Evolutionary conservation across 2,888 invertebrate genomes (phyloP), one percentile per base, ranked within the genome.

Genomic region (Steinernema hermaphroditum): DNA sequence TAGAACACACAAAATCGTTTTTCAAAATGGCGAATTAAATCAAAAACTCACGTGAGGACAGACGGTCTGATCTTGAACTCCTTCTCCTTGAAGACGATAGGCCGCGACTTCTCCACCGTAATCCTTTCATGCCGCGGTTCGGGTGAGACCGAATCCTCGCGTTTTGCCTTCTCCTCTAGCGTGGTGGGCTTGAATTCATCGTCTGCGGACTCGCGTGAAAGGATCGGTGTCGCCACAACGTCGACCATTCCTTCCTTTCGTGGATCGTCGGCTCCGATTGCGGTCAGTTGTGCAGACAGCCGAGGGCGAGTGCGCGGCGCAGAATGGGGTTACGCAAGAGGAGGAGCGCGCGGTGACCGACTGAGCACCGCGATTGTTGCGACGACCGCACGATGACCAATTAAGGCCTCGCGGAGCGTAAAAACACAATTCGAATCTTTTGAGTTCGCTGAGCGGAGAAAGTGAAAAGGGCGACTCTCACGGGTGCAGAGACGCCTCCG

Each of bases 11-110:
- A 32, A 62, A 9, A 24, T 27, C 4, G 19, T 22, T 54, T 22
- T 54, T 46, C 46, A 46, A n/a, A 68, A 68, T 37, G 12, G 8
- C n/a, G 24, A 9, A 4, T 32, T 24, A 37, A 50, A n/a, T 6
- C 9, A n/a, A 46, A 24, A 46, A 76, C 81, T 76, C 27, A 82
- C 82, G 82, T 81, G 16, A 82, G 57, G 70, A 82, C 43, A 0
- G 81, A 81, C 57, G 81, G 81, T 44, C 81, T 50, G 1, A 73
- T 72, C 41, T 77, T 75, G 72, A 81, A 82, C n/a, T 76, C 77
- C 68, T 82, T 82, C 57, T 78, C 76, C 73, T 78, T 81, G 76
- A 80, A 82, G 9, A 72, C 79, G 72, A 71, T 69, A 1, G 50
- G 43, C 29, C 68, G 27, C 62, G 62, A 34, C 29, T 24, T 62